Base-by-base conservation (phyloP, 2,113 vertebrate species). In the Thamnaconus septentrionalis region DNA sequence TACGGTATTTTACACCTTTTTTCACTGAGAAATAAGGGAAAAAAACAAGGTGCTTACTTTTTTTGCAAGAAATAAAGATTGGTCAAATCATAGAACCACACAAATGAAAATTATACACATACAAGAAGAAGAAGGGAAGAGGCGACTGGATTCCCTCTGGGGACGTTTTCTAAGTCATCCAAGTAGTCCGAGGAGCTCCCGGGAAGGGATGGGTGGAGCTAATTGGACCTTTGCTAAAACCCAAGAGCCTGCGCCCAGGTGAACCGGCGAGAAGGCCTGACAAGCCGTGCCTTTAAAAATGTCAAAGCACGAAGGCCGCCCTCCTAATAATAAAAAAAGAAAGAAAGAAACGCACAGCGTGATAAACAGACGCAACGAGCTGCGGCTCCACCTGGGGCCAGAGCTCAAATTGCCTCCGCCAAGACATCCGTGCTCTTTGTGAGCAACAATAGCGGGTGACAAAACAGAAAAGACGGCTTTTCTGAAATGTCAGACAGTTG, bases 401-500 rank as follows among this genome's bases (percentile, higher is more conserved):
- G 18, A 41, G 71, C 78, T 83, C 72, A 82, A 68, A 84, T 79
- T 78, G 75, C 66, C 62, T 68, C 69, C 61, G 73, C 71, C 71
- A 62, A 84, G 67, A 74, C 71, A 69, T 82, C 79, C 52, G 4
- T 62, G 75, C 52, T 85, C 81, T 88, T 85, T 86, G 70, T 82
- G 64, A 56, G 64, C 66, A 73, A 87, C 84, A 88, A 85, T 78
- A 60, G 73, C 69, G 47, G 76, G 62, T 76, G 81, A 84, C 78
- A 78, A 83, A 82, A 82, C 71, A 68, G 59, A 90, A 87, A 81
- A 81, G 84, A 89, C 81, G 82, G 82, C 84, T 79, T 87, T 85
- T 86, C 67, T 79, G 69, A 90, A 90, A 90, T 90, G 89, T 91
- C 89, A 89, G 80, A 64, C 71, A 44, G 82, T 78, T 57, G 82